Evolutionary conservation across 2,797 vertebrate species (phyloP).

Genomic region (Sciaenops ocellatus): DNA sequence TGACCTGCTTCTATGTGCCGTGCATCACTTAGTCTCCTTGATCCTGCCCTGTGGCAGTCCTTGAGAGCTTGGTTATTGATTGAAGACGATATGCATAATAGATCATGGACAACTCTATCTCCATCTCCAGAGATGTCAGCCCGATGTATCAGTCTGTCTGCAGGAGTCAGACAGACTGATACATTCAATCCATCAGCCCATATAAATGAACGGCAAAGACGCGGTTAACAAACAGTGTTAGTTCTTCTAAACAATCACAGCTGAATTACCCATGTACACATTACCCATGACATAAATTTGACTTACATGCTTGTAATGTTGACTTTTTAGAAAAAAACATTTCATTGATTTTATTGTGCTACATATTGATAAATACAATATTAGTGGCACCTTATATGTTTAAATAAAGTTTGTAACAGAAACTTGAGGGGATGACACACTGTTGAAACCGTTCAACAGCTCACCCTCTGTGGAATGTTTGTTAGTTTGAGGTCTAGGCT

Average conservation of each 20-base stretch:
- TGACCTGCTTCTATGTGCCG: conserved; percentile 10
- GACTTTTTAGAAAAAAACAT: background rate
- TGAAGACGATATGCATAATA: conserved; percentile 51
- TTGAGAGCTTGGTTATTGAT: conserved; percentile 56
- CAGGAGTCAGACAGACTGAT: conserved; percentile 10
- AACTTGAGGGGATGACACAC: background rate
- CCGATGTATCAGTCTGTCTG: conserved; percentile 20
- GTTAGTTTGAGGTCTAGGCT: no score
- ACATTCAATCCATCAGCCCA: background rate
- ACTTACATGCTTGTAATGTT: background rate
- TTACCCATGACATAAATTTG: background rate
- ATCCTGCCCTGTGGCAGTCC: conserved; percentile 38
- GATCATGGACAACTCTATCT: conserved; percentile 46
- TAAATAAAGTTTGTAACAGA: background rate
- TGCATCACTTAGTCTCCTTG: conserved; percentile 50
- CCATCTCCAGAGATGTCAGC: conserved; percentile 10
- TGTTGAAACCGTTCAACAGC: background rate
- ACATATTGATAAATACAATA: background rate
- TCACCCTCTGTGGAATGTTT: no score
- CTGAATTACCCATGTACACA: background rate
- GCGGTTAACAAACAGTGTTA: background rate
- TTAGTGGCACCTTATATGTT: background rate
- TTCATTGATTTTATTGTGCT: background rate
- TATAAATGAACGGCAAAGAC: conserved; percentile 3
- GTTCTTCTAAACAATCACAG: background rate